Evolutionary conservation across 2,888 invertebrate species (phyloP), one percentile per base, ranked within the genome.

Genomic region (Gisinianus flammeolus): DNA sequence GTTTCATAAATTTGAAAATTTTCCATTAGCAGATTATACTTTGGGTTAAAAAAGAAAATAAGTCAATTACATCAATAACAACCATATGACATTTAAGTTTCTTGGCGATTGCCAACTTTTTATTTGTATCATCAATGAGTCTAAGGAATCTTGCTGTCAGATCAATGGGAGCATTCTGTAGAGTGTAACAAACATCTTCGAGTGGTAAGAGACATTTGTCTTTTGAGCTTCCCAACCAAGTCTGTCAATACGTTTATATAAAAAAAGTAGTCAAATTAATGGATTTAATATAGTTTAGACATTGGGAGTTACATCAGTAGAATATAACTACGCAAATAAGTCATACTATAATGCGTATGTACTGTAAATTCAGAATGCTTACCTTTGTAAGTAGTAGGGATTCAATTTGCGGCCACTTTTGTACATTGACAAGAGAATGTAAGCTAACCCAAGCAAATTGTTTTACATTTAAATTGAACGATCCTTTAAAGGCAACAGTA

Each of bases 361-460:
- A 19, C 4, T 4, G 54, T 3, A 64, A n/a, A 24, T 24, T 31
- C 22, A 31, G 33, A 26, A 35, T 24, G 79, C 85, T 85, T 85
- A 91, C 91, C 86, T 91, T 91, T 81, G 91, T 90, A 67, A 91
- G 88, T 68, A 91, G 90, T 16, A 92, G 86, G 62, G 88, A 88
- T 85, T 91, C 91, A 0, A 92, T 89, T 19, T 91, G 89, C 0
- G 90, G 90, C 92, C 92, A 92, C 54, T 90, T 90, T 77, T 89
- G 88, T 0, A 88, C 85, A 62, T 89, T 89, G 0, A 91, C 90
- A 85, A 90, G 89, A 0, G 91, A 91, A 81, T 90, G 90, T 0
- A 93, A 85, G 0, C 91, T 91, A 0, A 91, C 90, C 91, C 92
- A 93, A 82, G 93, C 92, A 84, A 91, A 92, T 80, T 92, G 92